A percentile compares a stretch with the other conserved stretches of the same genome.
Conservation (phyloP, 2,888 invertebrate species). For the Mesorhabditis spiculigera region DNA sequence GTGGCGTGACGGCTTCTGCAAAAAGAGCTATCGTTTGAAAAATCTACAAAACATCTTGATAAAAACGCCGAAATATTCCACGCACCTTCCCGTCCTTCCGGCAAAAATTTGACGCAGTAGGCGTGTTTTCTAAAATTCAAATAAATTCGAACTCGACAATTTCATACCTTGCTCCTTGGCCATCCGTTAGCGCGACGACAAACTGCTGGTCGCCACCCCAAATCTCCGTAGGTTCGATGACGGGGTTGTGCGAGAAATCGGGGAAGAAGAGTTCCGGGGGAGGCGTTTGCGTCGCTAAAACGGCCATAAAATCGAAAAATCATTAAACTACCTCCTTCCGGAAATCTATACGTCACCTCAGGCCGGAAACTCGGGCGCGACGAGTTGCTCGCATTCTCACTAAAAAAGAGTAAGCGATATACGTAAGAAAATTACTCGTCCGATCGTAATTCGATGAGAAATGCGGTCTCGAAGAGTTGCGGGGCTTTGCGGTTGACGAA, state of each 20-base stretch:
- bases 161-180: neutral
- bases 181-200: constrained; percentile 1
- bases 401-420: neutral
- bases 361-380: neutral
- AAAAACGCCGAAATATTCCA: neutral
- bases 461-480: neutral
- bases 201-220: neutral
- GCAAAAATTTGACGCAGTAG: constrained; percentile 5
- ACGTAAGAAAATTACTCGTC: neutral
- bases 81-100: neutral
- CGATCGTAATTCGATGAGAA: neutral
- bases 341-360: neutral
- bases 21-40: too few relatives aligned
- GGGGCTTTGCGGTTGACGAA: constrained; percentile 4
- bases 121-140: neutral
- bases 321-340: neutral
- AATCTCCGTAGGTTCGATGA: neutral
- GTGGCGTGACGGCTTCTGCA: constrained; percentile 2
- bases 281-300: neutral
- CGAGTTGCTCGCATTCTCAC: constrained; percentile 1
- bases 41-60: too few relatives aligned
- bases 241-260: neutral
- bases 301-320: neutral
- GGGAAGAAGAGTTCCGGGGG: constrained; percentile 5
- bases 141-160: neutral